Base-by-base conservation (phyloP, 2,888 invertebrate genomes). In the Agrotis puta region DNA sequence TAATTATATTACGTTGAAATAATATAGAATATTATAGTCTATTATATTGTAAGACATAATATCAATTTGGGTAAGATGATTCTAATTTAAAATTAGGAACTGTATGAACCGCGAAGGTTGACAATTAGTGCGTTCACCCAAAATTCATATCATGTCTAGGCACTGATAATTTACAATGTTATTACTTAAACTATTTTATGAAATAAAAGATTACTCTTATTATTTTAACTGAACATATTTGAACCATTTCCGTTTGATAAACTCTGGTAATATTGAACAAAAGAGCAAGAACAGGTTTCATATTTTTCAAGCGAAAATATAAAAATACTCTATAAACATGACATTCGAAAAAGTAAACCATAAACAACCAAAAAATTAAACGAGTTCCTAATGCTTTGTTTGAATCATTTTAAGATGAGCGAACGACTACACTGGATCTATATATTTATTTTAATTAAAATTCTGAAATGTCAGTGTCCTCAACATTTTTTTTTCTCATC, bases 81-180 rank as follows among this genome's bases (percentile, higher is more conserved):
- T 70, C 70, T 66, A 72, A 74, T 70, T 74, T 69, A 72, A 54
- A 67, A 63, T 82, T 84, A 84, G 82, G 78, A 84, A 84, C 75
- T 82, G 33, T 53, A 43, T 66, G 33, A 74, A 74, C 65, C 74
- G 53, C 48, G n/a, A 50, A 51, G 45, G 67, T 70, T 69, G 61
- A 67, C 54, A 81, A 67, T 74, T 59, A 73, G 54, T 74, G 61
- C 27, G 39, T 47, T 72, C 56, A 67, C 77, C 84, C 83, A 75
- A 65, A 71, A 77, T 85, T 83, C 70, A 83, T 85, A 82, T 82
- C 71, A 78, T 85, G 84, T 74, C 85, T 85, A 85, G 85, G 85
- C 85, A 85, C 85, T 78, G 78, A 72, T 70, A 76, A 73, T 79
- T 39, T 39, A 77, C 70, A 74, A 76, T 45, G 45, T 76, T 66